Evolutionary conservation across 1,140 invertebrate genomes (phyloP), one percentile per base, ranked within the genome.

Genomic region (Augochlora pura): DNA sequence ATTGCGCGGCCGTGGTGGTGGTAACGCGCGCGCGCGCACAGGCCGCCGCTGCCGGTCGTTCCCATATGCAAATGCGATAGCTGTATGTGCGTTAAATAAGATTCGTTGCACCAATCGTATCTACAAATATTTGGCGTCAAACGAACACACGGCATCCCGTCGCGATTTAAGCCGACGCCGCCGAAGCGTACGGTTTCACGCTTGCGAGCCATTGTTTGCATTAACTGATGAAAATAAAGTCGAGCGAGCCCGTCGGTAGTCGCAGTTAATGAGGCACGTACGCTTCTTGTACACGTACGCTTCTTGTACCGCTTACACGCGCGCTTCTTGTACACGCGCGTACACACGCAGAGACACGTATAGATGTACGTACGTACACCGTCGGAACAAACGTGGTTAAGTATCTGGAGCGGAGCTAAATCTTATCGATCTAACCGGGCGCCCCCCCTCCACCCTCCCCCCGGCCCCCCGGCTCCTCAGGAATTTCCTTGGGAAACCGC

Each of bases 141-240:
- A 52, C 80, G 75, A 73, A 39, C 71, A 39, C 71, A 72, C 60
- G 62, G 69, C 67, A 76, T 83, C 82, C 77, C 42, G 32, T 14
- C 27, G 54, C 77, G 81, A 74, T 82, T 68, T 73, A 77, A 71
- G 57, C 76, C 70, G 64, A 32, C 60, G 63, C 54, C 6, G 21
- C 25, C 49, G 62, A 66, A 65, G 25, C 60, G 63, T 46, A 78
- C 68, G 46, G 64, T 71, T 71, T 76, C 66, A 27, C 54, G 77
- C n/a, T 54, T 60, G 42, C 38, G 54, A 68, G 18, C 46, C 71
- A 59, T 70, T 80, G 77, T 70, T 84, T 75, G 76, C 76, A 46
- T 84, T 75, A 59, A 83, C 70, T 52, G 70, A 62, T 84, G 83
- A 75, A 84, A 75, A 83, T 83, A 84, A 83, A 76, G 76, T 63